Percentiles rank a stretch among this genome's conserved stretches.
Evolutionary conservation across 2,888 invertebrate species (phyloP).

Genomic region (Seira sanloemensis): DNA sequence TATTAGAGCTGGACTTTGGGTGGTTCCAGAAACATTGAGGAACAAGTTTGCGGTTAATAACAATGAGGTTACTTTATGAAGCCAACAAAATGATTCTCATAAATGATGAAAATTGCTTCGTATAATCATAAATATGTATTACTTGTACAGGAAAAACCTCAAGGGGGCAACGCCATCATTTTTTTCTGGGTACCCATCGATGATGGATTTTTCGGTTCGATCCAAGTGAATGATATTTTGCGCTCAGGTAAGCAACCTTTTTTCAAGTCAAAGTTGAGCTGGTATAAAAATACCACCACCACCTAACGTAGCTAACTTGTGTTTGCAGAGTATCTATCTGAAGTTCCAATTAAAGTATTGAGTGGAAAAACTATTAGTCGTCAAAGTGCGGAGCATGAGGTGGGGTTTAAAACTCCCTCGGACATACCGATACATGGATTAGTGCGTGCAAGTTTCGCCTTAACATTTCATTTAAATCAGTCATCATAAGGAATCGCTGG

Average conservation of each 20-base stretch:
- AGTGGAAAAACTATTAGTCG: neutral
- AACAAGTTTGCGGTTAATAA: too few species aligned
- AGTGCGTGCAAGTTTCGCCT: neutral
- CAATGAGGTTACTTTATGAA: too few species aligned
- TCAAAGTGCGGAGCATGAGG: neutral
- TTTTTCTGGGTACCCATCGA: neutral
- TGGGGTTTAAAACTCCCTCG: neutral
- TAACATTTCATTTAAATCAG: neutral
- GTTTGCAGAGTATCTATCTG: neutral
- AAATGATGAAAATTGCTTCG: too few species aligned
- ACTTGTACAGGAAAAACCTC: neutral
- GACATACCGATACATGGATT: slow-evolving; percentile 14
- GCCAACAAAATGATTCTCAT: too few species aligned
- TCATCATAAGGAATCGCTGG: too few species aligned
- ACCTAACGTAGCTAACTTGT: too few species aligned
- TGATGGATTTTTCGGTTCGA: neutral
- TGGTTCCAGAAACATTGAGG: too few species aligned
- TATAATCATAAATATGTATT: too few species aligned
- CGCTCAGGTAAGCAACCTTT: too few species aligned
- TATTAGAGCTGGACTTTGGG: neutral
- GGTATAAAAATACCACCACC: neutral
- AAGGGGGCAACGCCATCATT: neutral
- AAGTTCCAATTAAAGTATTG: slow-evolving; percentile 19
- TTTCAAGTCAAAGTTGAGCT: neutral
- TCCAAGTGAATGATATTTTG: too few species aligned